phyloP scores from a whole-genome alignment of 2,797 vertebrate genomes.

The Stomatorhinus walkeri region DNA sequence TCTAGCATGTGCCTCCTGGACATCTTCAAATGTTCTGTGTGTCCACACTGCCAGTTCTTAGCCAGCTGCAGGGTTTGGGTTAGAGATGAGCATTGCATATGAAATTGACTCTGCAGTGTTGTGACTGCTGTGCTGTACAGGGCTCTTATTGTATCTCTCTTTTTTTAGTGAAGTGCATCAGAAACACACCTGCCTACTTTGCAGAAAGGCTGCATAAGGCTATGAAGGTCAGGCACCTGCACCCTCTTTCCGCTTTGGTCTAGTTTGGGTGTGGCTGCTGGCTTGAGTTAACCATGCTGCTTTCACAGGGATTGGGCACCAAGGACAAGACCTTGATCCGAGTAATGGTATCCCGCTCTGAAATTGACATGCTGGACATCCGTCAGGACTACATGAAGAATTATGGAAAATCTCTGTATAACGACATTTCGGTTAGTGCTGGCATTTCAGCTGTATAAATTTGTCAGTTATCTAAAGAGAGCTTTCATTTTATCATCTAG shows the following conservation, averaged over 20 bases:
- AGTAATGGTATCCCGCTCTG: slow-evolving; percentile 91
- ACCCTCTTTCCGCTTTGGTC: background rate
- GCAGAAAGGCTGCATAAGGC: slow-evolving; percentile 90
- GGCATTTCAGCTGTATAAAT: background rate
- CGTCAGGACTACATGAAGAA: slow-evolving; percentile 76
- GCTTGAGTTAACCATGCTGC: background rate
- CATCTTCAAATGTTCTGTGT: background rate
- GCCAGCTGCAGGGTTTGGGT: background rate
- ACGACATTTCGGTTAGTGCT: slow-evolving; percentile 79
- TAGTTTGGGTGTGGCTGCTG: background rate
- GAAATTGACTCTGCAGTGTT: background rate
- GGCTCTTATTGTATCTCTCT: background rate
- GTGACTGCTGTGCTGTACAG: background rate
- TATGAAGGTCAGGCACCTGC: slow-evolving; percentile 76
- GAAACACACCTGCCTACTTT: slow-evolving; percentile 83
- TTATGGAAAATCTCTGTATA: slow-evolving; percentile 86
- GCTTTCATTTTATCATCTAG: background rate
- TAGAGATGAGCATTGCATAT: background rate
- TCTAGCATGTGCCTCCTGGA: background rate
- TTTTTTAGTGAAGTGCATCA: slow-evolving; percentile 85
- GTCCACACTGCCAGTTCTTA: background rate
- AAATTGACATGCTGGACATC: slow-evolving; percentile 88
- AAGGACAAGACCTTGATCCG: slow-evolving; percentile 88
- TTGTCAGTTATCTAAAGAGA: background rate
- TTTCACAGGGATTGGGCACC: slow-evolving; percentile 77